phyloP scores from a whole-genome alignment of 2,888 invertebrate species.

The Cantharis rufa region DNA sequence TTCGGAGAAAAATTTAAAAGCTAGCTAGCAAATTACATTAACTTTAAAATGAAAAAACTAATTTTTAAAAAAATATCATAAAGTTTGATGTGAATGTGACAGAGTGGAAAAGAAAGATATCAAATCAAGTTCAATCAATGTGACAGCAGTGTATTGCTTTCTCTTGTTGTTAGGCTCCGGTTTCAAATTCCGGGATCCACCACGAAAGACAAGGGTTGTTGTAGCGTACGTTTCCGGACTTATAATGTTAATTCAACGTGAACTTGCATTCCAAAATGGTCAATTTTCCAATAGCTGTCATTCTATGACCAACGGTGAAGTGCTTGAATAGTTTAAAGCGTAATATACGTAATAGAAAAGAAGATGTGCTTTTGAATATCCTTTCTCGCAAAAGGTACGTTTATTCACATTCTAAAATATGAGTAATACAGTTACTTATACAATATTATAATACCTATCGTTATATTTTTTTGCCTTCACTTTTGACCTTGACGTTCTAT shows the following conservation, averaged over 20 bases:
- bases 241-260: conserved; percentile 22
- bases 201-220: conserved; percentile 26
- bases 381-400: too few relatives aligned
- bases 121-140: conserved; percentile 18
- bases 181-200: conserved; percentile 22
- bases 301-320: background rate
- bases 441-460: too few relatives aligned
- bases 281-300: conserved; percentile 1
- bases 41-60: background rate
- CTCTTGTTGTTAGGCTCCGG: conserved; percentile 23
- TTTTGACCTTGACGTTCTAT: too few relatives aligned
- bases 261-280: conserved; percentile 19
- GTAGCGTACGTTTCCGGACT: conserved; percentile 23
- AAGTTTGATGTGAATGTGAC: background rate
- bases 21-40: background rate
- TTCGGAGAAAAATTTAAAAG: too few relatives aligned
- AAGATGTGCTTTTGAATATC: too few relatives aligned
- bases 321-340: background rate
- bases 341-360: background rate
- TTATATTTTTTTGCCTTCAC: too few relatives aligned
- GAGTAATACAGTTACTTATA: too few relatives aligned
- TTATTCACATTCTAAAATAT: too few relatives aligned
- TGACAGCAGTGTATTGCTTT: conserved; percentile 20
- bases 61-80: background rate
- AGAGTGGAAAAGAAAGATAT: background rate